Evolutionary conservation across 23 tunicate genomes (phyloP).

Genomic region (Clavelina lepadiformis): DNA sequence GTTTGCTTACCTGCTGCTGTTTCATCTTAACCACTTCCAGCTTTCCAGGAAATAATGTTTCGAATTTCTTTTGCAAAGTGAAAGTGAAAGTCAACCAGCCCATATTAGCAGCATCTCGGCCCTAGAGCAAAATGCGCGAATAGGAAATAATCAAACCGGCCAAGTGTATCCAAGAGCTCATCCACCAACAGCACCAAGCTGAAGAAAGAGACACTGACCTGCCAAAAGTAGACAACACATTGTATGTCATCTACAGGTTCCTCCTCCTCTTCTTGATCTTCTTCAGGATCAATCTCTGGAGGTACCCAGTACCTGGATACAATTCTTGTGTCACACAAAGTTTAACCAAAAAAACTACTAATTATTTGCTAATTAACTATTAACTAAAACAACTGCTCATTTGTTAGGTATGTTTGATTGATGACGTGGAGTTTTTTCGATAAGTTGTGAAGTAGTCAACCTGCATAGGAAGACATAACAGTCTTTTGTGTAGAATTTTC

Average conservation of each 20-base stretch:
- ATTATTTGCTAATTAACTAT: neutral
- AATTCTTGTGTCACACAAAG: neutral
- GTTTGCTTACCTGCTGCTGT: constrained; percentile 79
- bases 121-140: constrained; percentile 20
- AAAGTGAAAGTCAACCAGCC: constrained; percentile 97
- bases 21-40: constrained; percentile 88
- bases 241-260: constrained; percentile 78
- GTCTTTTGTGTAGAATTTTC: constrained; percentile 83
- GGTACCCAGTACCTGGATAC: constrained; percentile 91
- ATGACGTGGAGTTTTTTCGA: neutral
- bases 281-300: constrained; percentile 75
- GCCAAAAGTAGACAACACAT: constrained; percentile 97
- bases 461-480: constrained; percentile 97
- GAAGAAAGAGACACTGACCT: constrained; percentile 22
- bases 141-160: neutral
- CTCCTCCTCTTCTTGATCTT: constrained; percentile 60
- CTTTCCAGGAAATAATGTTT: constrained; percentile 78
- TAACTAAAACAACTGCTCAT: neutral
- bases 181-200: neutral
- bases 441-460: constrained; percentile 14
- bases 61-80: constrained; percentile 83
- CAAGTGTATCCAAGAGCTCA: neutral
- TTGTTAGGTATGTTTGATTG: neutral
- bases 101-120: constrained; percentile 88
- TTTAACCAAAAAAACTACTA: neutral